Evolutionary conservation across 2,888 invertebrate species (phyloP), one percentile per base, ranked within the genome.

Genomic region (Drosophila neotestacea): DNA sequence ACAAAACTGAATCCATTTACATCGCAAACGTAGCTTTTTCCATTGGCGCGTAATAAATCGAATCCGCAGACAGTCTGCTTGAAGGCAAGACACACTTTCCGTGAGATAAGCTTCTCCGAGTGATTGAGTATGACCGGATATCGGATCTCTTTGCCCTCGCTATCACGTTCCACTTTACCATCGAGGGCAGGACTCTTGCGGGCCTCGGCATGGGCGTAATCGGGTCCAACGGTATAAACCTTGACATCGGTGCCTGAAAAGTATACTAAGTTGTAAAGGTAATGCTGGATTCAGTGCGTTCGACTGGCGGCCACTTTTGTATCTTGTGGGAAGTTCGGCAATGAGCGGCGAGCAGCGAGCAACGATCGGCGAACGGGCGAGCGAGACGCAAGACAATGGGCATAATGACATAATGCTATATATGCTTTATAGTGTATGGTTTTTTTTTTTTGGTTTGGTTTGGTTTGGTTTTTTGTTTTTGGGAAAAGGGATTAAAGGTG

Each of bases 1-100:
- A 99, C 99, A 93, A 99, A 99, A 91, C 99, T 99, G 93, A 99
- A 99, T 0, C 99, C 99, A 93, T 99, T 99, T 4, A 99, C 99
- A 94, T 99, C 99, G 93, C 99, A 99, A 0, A 99, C 99, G 92
- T 97, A 99, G 0, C 99, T 99, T 93, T 98, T 98, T 52, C 99
- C 99, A 93, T 98, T 99, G 22, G 99, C 99, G 95, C 97, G 95
- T 58, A 99, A 94, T 73, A 99, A 94, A 94, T 99, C 99, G 92
- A 99, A 99, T 16, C 99, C 99, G 92, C 99, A 99, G 6, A 99
- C 99, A 7, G 98, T 99, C 94, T 99, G 99, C 93, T 98, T 97
- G 92, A 98, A 98, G 4, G 98, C 98, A 67, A 98, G 93, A 91
- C 99, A 99, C 48, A 99, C 99, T 93, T 98, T 98, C 74, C 99